Percentiles rank a stretch among this genome's conserved stretches.
Conservation (phyloP, 2,113 vertebrate species). For the Dascyllus trimaculatus region DNA sequence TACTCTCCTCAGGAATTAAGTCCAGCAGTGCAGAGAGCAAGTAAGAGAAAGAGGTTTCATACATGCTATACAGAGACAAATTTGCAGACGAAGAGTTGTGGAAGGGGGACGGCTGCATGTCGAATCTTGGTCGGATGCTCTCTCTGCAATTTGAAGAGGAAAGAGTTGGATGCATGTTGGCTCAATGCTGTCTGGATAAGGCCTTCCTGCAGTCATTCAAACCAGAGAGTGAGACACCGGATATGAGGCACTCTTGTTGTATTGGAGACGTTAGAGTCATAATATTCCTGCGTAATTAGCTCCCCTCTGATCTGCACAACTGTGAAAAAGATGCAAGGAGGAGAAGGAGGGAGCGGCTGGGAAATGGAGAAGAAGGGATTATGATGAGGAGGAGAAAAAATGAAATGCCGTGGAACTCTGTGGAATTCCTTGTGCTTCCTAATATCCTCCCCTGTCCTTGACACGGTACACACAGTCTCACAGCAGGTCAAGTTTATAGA, state of each 20-base stretch:
- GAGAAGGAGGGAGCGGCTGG: slow-evolving; percentile 1
- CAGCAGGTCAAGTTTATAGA: slow-evolving; percentile 73
- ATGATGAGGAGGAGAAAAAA: not conserved
- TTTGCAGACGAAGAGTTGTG: slow-evolving; percentile 1
- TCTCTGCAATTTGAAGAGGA: slow-evolving; percentile 48
- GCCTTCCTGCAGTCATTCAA: slow-evolving; percentile 70
- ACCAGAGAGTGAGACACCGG: slow-evolving; percentile 59
- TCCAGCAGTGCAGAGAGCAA: slow-evolving; percentile 36
- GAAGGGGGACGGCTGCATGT: slow-evolving; percentile 9
- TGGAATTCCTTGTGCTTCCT: slow-evolving; percentile 18
- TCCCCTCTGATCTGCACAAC: slow-evolving; percentile 59
- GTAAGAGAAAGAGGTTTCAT: slow-evolving; percentile 8
- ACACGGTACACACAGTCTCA: not conserved
- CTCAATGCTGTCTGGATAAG: slow-evolving; percentile 72
- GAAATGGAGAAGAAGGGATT: slow-evolving; percentile 13
- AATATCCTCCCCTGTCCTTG: slow-evolving; percentile 18
- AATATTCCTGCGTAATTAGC: slow-evolving; percentile 62
- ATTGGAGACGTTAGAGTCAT: slow-evolving; percentile 49
- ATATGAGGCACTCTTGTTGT: slow-evolving; percentile 53
- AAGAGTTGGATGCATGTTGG: slow-evolving; percentile 59
- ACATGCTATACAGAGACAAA: slow-evolving; percentile 6
- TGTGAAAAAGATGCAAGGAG: not conserved
- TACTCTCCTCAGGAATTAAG: slow-evolving; percentile 66
- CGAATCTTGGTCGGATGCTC: slow-evolving; percentile 32
- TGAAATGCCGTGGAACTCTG: slow-evolving; percentile 17